Evolutionary conservation across 2,797 vertebrate species (phyloP).

Genomic region (Hemibagrus guttatus): DNA sequence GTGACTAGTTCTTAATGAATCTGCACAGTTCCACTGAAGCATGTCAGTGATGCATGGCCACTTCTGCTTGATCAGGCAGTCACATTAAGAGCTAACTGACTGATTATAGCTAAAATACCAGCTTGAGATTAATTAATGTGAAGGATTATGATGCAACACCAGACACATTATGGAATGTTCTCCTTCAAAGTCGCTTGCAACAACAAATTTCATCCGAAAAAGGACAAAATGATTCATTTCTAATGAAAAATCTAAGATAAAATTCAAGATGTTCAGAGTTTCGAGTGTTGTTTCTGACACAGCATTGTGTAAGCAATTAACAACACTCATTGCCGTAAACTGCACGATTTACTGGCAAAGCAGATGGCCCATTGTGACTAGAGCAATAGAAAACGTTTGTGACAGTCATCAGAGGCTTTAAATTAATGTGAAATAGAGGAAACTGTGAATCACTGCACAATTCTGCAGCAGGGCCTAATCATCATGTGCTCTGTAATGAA

Average conservation of each 20-base stretch:
- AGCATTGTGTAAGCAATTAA: background rate
- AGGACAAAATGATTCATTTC: background rate
- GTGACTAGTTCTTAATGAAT: background rate
- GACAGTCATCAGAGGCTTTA: background rate
- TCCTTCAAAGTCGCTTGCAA: background rate
- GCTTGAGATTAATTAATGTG: background rate
- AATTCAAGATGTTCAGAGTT: background rate
- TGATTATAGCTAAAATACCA: background rate
- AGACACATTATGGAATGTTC: background rate
- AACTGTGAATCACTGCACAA: background rate
- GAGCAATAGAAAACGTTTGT: background rate
- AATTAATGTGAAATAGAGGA: background rate
- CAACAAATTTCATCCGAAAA: background rate
- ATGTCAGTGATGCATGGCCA: background rate
- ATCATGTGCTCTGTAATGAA: conserved; percentile 7
- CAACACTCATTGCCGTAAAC: background rate
- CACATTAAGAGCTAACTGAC: background rate
- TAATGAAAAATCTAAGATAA: background rate
- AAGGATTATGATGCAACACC: background rate
- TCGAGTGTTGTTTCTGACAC: background rate
- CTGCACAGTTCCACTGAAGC: background rate
- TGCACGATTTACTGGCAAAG: background rate
- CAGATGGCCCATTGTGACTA: background rate
- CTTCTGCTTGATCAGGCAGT: background rate
- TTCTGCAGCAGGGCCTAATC: background rate